Evolutionary conservation across 2,888 invertebrate species (phyloP), one percentile per base, ranked within the genome.

Genomic region (Portevinia maculata): DNA sequence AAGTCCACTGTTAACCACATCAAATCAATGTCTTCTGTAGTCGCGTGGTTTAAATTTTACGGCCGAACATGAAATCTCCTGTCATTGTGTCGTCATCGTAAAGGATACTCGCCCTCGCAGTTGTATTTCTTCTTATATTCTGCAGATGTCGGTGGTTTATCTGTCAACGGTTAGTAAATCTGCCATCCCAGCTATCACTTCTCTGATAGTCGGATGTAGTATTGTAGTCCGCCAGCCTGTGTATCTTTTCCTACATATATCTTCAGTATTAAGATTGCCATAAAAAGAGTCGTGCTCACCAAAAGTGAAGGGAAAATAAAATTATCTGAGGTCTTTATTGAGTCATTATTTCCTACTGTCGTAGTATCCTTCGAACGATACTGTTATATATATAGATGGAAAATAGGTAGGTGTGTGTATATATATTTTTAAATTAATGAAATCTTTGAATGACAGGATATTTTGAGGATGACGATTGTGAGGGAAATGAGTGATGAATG

Each of bases 21-120:
- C 32, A 67, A 67, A 67, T 67, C 53, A 44, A 19, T 32, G 44
- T 67, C 44, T 9, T 55, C 44, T 48, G 39, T 32, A 37, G 52
- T 52, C 9, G 52, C 39, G 50, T 32, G 30, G 65, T 65, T 65
- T 52, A 28, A 52, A 52, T 52, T 65, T 65, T n/a, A 65, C 30
- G 65, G 52, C 19, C 19, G 28, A 46, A 60, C 60, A 44, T 48
- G 44, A 34, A 32, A 62, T 34, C 34, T 62, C 11, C 34, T 62
- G 30, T 46, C 60, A 2, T 46, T 5, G 30, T 5, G 30, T 46
- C 21, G 55, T 24, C 28, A 32, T 34, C 11, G 37, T 24, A 24
- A 2, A 2, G 2, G 5, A 5, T 24, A 3, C 3, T 24, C 24
- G 24, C 5, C 24, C 24, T 24, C 5, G 24, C 24, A 24, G 24